These are phyloP conservation scores for Aramus guarauna DNA, from an alignment of 2,113 vertebrate genomes.

Conservation along the genomic window DNA sequence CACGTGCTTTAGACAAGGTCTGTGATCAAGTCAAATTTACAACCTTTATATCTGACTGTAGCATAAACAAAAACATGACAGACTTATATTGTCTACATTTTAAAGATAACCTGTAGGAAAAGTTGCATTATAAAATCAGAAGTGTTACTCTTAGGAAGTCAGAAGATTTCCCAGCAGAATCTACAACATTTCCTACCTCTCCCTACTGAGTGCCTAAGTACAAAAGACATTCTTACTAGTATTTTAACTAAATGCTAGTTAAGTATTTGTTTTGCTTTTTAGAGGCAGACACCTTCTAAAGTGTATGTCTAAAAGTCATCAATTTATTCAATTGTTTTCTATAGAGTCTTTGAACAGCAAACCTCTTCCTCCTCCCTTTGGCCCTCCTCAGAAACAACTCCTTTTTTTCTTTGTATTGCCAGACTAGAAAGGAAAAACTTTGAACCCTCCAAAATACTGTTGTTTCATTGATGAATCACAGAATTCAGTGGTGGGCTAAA, in stretches of 20 bases:
- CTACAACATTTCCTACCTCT: not conserved
- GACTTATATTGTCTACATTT: not conserved
- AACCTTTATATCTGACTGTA: not conserved
- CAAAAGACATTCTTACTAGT: not conserved
- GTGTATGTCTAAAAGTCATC: not conserved
- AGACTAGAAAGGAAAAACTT: conserved; percentile 14
- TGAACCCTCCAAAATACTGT: not conserved
- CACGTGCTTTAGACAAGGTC: not conserved
- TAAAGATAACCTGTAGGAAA: not conserved
- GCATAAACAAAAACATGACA: conserved; percentile 4
- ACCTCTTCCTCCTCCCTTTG: not conserved
- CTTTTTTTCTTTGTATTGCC: not conserved
- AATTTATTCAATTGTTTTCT: not conserved
- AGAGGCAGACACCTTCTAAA: not conserved
- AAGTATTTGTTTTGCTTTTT: not conserved
- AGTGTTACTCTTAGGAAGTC: not conserved
- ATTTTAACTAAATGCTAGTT: not conserved
- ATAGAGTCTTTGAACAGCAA: not conserved
- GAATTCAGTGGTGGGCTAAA: not conserved
- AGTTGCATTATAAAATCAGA: not conserved
- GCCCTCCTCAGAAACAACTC: not conserved
- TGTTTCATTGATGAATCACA: conserved; percentile 14
- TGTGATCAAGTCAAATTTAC: conserved; percentile 19
- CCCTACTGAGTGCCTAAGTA: fast-evolving
- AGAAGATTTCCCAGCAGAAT: not conserved